Percentiles rank a stretch among this genome's conserved stretches.
phyloP scores from a whole-genome alignment of 2,113 vertebrate genomes.

The Laticauda laticaudata region DNA sequence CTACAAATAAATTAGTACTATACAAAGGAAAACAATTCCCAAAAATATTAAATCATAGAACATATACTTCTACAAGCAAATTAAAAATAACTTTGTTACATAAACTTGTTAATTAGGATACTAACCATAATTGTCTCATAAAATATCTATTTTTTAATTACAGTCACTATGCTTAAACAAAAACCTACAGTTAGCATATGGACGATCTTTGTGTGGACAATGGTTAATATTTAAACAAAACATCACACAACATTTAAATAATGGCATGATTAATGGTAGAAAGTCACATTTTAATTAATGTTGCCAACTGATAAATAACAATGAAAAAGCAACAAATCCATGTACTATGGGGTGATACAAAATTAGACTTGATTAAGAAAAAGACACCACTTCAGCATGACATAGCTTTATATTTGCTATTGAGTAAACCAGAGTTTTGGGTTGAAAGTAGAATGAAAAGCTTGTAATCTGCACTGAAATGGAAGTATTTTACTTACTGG shows the following conservation, averaged over 20 bases:
- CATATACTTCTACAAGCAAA: not conserved
- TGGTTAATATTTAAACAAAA: slow-evolving; percentile 33
- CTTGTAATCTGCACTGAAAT: slow-evolving; percentile 69
- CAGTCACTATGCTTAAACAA: not conserved
- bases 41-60: slow-evolving; percentile 18
- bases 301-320: slow-evolving; percentile 47
- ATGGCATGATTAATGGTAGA: slow-evolving; percentile 37
- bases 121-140: not conserved
- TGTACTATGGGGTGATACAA: slow-evolving; percentile 11
- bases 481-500: slow-evolving; percentile 91
- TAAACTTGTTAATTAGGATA: slow-evolving; percentile 1
- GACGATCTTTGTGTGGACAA: not conserved
- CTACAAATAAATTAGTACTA: not conserved
- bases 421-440: slow-evolving; percentile 67
- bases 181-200: not conserved
- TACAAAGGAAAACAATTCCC: slow-evolving; percentile 47
- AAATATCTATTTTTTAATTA: not conserved
- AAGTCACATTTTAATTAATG: slow-evolving; percentile 32
- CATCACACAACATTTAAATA: slow-evolving; percentile 54
- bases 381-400: slow-evolving; percentile 40
- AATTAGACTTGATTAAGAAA: slow-evolving; percentile 45
- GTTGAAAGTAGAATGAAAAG: slow-evolving; percentile 64
- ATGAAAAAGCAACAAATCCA: slow-evolving; percentile 7
- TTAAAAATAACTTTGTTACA: not conserved
- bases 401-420: slow-evolving; percentile 13